Base-by-base conservation (phyloP, 2,797 vertebrate species). In the Pagetopsis macropterus region DNA sequence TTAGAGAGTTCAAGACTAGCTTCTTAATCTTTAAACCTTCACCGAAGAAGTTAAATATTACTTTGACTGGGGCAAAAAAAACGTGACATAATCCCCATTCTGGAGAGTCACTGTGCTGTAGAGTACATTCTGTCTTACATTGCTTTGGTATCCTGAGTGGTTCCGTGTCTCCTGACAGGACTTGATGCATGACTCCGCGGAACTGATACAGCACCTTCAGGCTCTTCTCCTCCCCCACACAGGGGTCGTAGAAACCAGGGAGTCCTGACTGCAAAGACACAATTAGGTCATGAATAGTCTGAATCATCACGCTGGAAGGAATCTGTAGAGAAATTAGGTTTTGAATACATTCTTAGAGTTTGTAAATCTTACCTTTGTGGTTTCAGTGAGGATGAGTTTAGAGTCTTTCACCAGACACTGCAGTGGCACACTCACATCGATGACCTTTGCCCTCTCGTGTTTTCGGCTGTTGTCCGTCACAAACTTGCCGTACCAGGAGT, bases 111-210 rank as follows among this genome's bases (percentile, higher is more conserved):
- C 16, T 14, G 19, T 51, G 64, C 43, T 72, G 49, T 13, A 14
- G n/a, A 23, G 13, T 27, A 2, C 33, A 15, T 33, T 27, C 33
- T 12, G 17, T 94, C 97, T 96, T 87, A 99, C 98, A 99, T 92
- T 99, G 98, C 96, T 99, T 99, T 94, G 98, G 98, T 98, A 99
- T 98, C 95, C 97, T 96, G 85, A 99, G 97, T 74, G 97, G 92
- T 91, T 99, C 98, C 0, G 91, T 91, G 93, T 99, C 98, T 50
- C 93, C 94, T 13, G 96, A 96, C 93, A 97, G 95, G 90, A 99
- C 98, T 90, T 99, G 98, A 88, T 99, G 98, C 91, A 99, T 95
- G 84, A 97, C 97, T 17, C 98, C 98, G 21, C 96, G 95, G 94
- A 99, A 99, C 94, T 99, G 97, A 94, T 99, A 99, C 56, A 99